phyloP scores from a whole-genome alignment of 2,797 vertebrate species.

The Urosaurus nigricauda region DNA sequence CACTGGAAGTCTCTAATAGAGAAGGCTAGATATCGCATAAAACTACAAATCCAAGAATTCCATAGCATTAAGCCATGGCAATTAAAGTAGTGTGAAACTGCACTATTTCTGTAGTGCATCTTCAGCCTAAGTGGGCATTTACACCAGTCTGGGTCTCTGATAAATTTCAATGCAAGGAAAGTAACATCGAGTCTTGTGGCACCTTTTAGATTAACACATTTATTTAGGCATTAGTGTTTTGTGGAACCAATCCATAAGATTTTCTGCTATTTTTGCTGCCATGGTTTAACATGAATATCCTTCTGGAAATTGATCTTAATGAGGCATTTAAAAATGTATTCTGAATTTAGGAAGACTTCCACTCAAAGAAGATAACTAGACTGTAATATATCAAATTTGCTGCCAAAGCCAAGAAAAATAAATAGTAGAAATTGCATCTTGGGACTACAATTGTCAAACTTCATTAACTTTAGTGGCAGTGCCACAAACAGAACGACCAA shows the following conservation, averaged over 20 bases:
- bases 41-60: too few species aligned
- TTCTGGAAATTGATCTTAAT: not conserved
- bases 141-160: not conserved
- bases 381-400: not conserved
- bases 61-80: too few species aligned
- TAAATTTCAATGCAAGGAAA: not conserved
- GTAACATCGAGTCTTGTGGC: not conserved
- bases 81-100: too few species aligned
- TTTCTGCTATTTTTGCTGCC: not conserved
- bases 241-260: not conserved
- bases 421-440: not conserved
- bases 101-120: too few species aligned
- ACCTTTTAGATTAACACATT: not conserved
- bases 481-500: not conserved
- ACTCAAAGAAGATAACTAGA: not conserved
- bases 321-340: not conserved
- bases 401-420: not conserved
- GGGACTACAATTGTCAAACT: not conserved
- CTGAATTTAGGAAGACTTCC: not conserved
- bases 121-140: too few species aligned
- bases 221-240: not conserved
- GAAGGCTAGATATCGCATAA: too few species aligned
- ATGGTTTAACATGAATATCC: not conserved
- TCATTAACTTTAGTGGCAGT: not conserved
- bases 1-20: too few species aligned